Evolutionary conservation across 2,888 invertebrate species (phyloP).

Genomic region (Diplazon laetatorius): DNA sequence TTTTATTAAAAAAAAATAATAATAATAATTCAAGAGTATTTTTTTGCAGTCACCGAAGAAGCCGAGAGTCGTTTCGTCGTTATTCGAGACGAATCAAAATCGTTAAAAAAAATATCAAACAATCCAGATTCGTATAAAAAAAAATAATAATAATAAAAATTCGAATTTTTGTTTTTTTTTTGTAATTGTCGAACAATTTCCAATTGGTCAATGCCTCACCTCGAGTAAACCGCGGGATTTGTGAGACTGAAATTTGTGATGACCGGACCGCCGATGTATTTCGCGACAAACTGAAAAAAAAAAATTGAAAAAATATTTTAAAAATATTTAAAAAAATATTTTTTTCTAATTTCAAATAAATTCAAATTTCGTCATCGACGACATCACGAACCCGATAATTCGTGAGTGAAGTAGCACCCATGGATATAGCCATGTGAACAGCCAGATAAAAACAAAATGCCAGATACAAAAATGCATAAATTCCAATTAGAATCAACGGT

Average conservation of each 20-base stretch:
- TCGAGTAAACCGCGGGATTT: constrained; percentile 85
- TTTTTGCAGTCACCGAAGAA: too few relatives aligned
- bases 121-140: background rate
- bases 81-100: too few relatives aligned
- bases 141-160: background rate
- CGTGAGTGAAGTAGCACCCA: constrained; percentile 85
- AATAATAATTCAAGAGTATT: too few relatives aligned
- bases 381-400: constrained; percentile 79
- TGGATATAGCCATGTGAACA: constrained; percentile 88
- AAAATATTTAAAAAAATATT: background rate
- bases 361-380: background rate
- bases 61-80: too few relatives aligned
- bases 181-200: constrained; percentile 9
- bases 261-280: constrained; percentile 84
- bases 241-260: constrained; percentile 83
- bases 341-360: background rate
- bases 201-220: constrained; percentile 81
- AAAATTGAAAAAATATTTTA: constrained; percentile 41
- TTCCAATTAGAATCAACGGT: constrained; percentile 82
- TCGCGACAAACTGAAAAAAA: constrained; percentile 83
- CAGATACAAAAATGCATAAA: constrained; percentile 88
- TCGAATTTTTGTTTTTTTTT: background rate
- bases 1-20: too few relatives aligned
- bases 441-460: constrained; percentile 89
- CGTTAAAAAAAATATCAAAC: too few relatives aligned